Percentiles rank a stretch among this genome's conserved stretches.
phyloP scores from a whole-genome alignment of 2,888 invertebrate genomes.

The Biston betularia region DNA sequence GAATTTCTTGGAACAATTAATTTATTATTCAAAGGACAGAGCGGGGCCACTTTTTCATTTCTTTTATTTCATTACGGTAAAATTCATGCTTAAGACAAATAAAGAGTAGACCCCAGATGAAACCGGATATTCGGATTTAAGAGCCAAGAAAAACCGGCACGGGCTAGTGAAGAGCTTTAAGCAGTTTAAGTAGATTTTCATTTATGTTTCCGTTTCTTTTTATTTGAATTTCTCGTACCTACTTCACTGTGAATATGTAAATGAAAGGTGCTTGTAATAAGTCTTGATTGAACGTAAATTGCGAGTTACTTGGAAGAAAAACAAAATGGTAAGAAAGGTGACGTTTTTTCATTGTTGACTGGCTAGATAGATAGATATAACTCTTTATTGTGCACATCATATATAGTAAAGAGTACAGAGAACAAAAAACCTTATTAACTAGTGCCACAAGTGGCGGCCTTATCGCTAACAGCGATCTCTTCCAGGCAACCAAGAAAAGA shows the following conservation, averaged over 20 bases:
- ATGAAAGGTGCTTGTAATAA: conserved; percentile 7
- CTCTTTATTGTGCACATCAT: no score
- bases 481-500: no score
- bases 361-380: no score
- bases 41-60: conserved; percentile 28
- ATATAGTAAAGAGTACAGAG: no score
- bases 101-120: conserved; percentile 59
- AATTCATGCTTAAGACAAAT: conserved; percentile 61
- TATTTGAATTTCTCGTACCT: conserved; percentile 41
- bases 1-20: conserved; percentile 18
- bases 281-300: conserved; percentile 8
- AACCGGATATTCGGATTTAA: conserved; percentile 72
- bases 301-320: neutral
- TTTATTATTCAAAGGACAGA: conserved; percentile 30
- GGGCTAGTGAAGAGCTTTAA: conserved; percentile 58
- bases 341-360: no score
- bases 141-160: conserved; percentile 66
- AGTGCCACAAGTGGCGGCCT: no score
- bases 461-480: no score
- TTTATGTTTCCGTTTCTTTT: conserved; percentile 51
- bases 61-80: conserved; percentile 39
- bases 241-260: conserved; percentile 31
- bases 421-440: no score
- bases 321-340: neutral
- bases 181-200: conserved; percentile 63